Conservation (phyloP, 2,888 invertebrate genomes). For the Scrobipalpa costella region DNA sequence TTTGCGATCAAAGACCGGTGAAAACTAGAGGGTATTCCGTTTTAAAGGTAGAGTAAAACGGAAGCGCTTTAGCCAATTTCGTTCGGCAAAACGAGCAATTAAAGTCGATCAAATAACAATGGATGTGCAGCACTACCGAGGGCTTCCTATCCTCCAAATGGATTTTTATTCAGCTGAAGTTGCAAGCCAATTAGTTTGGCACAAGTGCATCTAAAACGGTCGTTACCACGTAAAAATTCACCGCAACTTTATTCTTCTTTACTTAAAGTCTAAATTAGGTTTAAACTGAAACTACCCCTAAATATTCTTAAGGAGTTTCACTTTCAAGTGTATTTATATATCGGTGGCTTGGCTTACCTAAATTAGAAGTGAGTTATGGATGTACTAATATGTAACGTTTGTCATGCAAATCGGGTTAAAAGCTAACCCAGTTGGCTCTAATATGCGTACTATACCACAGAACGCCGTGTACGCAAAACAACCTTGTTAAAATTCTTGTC, state of each 20-base stretch:
- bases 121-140: constrained; percentile 21
- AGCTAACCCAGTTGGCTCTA: constrained; percentile 8
- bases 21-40: neutral
- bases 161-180: constrained; percentile 66
- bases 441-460: constrained; percentile 2
- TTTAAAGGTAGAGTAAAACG: neutral
- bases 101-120: constrained; percentile 2
- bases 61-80: neutral
- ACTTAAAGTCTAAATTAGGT: neutral
- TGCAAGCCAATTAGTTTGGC: constrained; percentile 69
- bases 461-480: constrained; percentile 10
- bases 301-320: no score
- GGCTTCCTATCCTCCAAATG: constrained; percentile 56
- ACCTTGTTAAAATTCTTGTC: constrained; percentile 37
- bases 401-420: neutral
- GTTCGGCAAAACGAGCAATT: constrained; percentile 8
- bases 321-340: no score
- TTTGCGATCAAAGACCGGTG: neutral
- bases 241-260: constrained; percentile 25
- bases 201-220: constrained; percentile 67
- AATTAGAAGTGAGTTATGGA: neutral
- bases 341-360: no score
- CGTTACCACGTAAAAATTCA: constrained; percentile 35
- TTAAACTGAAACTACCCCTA: neutral
- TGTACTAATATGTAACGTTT: neutral